Evolutionary conservation across 2,888 invertebrate genomes (phyloP).

Genomic region (Bellardia bayeri): DNA sequence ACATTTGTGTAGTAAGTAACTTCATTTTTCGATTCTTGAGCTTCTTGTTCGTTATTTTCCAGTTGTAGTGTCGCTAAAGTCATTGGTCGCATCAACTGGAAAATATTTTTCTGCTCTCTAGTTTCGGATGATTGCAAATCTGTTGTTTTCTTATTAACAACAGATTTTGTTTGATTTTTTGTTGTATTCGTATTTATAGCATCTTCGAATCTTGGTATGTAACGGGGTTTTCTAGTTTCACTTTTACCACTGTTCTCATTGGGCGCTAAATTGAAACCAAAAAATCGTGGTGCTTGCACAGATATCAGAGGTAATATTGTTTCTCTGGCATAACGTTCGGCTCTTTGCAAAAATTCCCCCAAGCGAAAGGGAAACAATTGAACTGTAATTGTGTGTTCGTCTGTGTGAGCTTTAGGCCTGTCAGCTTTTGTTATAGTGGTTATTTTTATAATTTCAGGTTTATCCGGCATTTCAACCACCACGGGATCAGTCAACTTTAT

Average conservation of each 20-base stretch:
- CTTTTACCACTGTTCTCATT: slow-evolving; percentile 77
- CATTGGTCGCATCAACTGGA: slow-evolving; percentile 78
- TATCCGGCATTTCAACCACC: slow-evolving; percentile 20
- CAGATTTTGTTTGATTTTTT: slow-evolving; percentile 48
- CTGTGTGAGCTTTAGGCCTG: slow-evolving; percentile 63
- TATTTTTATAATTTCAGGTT: slow-evolving; percentile 81
- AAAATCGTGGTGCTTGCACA: slow-evolving; percentile 90
- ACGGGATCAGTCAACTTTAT: slow-evolving; percentile 74
- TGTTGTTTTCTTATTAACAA: slow-evolving; percentile 16
- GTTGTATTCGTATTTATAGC: slow-evolving; percentile 75
- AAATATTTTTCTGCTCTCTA: slow-evolving; percentile 80
- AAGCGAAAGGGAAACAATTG: slow-evolving; percentile 92
- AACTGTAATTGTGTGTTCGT: slow-evolving; percentile 83
- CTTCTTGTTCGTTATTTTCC: slow-evolving; percentile 18
- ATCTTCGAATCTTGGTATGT: slow-evolving; percentile 86
- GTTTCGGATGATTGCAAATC: slow-evolving; percentile 71
- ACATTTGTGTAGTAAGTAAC: slow-evolving; percentile 81
- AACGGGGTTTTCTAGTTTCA: slow-evolving; percentile 85
- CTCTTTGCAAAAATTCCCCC: slow-evolving; percentile 91
- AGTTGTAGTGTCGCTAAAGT: not conserved
- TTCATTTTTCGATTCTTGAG: slow-evolving; percentile 72
- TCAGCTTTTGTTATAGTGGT: slow-evolving; percentile 82
- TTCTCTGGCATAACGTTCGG: slow-evolving; percentile 92
- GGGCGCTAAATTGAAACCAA: slow-evolving; percentile 84
- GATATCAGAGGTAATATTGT: slow-evolving; percentile 91